phyloP scores from a whole-genome alignment of 2,797 vertebrate species.

The Pyrocephalus nanus region DNA sequence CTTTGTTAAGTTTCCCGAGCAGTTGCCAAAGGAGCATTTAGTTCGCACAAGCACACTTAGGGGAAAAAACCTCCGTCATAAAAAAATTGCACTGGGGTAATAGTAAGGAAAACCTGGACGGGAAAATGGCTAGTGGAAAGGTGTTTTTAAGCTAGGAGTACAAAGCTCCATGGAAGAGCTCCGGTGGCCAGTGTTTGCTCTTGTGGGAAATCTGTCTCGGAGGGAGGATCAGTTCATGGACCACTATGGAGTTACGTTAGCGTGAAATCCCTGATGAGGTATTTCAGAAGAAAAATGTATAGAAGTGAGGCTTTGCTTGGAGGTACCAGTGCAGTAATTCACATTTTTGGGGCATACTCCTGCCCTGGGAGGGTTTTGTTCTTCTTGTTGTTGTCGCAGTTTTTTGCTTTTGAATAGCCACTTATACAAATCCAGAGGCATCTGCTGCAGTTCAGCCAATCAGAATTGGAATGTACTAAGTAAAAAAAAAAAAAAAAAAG shows the following conservation, averaged over 20 bases:
- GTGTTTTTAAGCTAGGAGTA: not conserved
- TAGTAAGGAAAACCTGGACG: not conserved
- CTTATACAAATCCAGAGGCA: not conserved
- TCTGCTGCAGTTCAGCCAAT: not conserved
- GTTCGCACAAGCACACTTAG: slow-evolving; percentile 39
- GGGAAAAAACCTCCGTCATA: not conserved
- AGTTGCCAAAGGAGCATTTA: slow-evolving; percentile 60
- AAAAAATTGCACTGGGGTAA: not conserved
- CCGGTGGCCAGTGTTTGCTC: not conserved
- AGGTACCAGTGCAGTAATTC: not conserved
- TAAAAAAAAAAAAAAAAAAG: not conserved
- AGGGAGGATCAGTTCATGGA: not conserved
- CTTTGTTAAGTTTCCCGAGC: slow-evolving; percentile 14
- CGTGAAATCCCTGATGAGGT: not conserved
- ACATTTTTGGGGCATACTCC: accelerated
- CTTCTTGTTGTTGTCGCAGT: too few species aligned
- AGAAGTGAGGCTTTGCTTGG: not conserved
- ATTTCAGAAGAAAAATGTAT: not conserved
- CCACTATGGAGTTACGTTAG: not conserved
- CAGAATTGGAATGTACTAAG: not conserved
- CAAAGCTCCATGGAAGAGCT: not conserved
- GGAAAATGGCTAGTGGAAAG: not conserved
- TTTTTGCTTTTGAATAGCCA: not conserved
- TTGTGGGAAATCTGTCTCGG: not conserved
- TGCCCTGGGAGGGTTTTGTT: not conserved